Percentiles rank a stretch among this genome's conserved stretches.
These are phyloP conservation scores for Dioctria rufipes DNA, from an alignment of 2,888 invertebrate species.

Conservation along the genomic window DNA sequence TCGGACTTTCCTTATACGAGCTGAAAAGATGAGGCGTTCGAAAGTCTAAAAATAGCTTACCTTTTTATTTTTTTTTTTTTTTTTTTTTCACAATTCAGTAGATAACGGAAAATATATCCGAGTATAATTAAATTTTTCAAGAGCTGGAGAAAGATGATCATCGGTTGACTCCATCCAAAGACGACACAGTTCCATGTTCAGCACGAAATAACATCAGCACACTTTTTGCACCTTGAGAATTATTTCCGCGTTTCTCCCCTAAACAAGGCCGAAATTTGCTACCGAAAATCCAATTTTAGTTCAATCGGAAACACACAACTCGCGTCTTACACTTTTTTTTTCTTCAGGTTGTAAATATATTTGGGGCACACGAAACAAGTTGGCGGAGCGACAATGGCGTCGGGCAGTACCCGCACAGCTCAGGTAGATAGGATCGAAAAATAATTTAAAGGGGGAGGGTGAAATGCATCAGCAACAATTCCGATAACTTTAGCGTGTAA, in stretches of 20 bases:
- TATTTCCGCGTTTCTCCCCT: background rate
- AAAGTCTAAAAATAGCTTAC: slow-evolving; percentile 35
- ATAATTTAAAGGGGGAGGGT: too few species aligned
- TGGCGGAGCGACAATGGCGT: too few species aligned
- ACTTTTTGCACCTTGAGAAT: background rate
- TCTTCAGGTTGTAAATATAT: background rate
- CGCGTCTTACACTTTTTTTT: slow-evolving; percentile 1
- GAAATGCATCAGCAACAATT: too few species aligned
- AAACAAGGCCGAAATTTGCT: background rate
- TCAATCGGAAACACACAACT: slow-evolving; percentile 3
- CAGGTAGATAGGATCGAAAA: too few species aligned
- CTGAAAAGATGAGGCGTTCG: slow-evolving; percentile 13
- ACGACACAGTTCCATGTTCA: too few species aligned
- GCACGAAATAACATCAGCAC: too few species aligned
- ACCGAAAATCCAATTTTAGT: slow-evolving; percentile 13
- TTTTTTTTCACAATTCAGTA: slow-evolving; percentile 4
- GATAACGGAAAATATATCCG: too few species aligned
- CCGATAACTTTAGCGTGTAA: too few species aligned
- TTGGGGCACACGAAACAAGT: background rate
- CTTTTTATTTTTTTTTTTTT: background rate
- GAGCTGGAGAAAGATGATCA: too few species aligned
- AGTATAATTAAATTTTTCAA: too few species aligned
- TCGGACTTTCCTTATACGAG: slow-evolving; percentile 16
- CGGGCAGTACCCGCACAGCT: too few species aligned
- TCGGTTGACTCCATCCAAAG: too few species aligned